These are phyloP conservation scores for Ondatra zibethicus DNA, from an alignment of 2,113 vertebrate genomes.

Conservation along the genomic window DNA sequence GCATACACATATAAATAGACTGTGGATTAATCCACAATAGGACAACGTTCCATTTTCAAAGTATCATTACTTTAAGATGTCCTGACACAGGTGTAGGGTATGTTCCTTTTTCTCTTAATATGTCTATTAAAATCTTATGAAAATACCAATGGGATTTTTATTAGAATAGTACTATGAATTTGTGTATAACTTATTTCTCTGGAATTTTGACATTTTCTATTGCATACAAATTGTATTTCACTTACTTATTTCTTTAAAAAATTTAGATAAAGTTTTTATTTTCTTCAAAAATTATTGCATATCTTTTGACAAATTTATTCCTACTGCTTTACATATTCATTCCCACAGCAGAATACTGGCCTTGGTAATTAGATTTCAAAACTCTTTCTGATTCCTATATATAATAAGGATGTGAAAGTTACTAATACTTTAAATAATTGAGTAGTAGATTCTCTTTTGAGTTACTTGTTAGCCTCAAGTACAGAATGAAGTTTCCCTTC, in stretches of 20 bases:
- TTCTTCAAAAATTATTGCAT: conserved; percentile 15
- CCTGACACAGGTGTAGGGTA: neutral
- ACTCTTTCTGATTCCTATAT: neutral
- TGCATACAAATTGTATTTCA: neutral
- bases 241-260: conserved; percentile 43
- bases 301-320: neutral
- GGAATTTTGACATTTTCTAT: conserved; percentile 35
- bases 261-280: conserved; percentile 56
- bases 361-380: conserved; percentile 39
- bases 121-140: neutral
- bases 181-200: neutral
- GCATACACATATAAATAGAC: neutral
- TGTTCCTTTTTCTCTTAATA: neutral
- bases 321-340: conserved; percentile 22
- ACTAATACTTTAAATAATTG: conserved; percentile 45
- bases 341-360: neutral
- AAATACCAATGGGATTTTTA: conserved; percentile 16
- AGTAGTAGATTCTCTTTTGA: neutral
- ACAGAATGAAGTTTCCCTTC: neutral
- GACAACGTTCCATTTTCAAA: neutral
- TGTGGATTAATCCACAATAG: neutral
- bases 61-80: neutral
- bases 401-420: neutral
- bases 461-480: neutral
- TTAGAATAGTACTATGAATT: conserved; percentile 23